These are phyloP conservation scores for Tineola bisselliella DNA, from an alignment of 2,888 invertebrate genomes.

Conservation along the genomic window DNA sequence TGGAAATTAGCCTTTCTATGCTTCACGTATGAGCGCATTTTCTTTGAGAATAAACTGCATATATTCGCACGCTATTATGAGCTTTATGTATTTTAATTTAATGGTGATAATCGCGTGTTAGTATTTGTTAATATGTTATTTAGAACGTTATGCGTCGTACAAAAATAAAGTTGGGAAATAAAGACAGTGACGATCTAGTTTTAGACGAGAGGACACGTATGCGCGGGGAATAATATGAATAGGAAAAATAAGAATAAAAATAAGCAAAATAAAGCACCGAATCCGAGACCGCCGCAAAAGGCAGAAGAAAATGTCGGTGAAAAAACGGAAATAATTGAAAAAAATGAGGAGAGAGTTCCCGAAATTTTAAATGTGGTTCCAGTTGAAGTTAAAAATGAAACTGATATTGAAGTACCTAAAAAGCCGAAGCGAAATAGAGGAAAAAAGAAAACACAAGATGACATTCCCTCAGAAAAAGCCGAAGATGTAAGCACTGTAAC, in stretches of 20 bases:
- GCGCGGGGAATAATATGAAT: constrained; percentile 32
- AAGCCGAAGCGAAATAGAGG: constrained; percentile 57
- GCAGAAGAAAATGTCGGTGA: constrained; percentile 15
- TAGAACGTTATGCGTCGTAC: neutral
- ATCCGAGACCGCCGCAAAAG: constrained; percentile 20
- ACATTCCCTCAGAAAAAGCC: constrained; percentile 15
- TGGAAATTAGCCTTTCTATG: neutral
- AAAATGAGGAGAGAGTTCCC: constrained; percentile 23
- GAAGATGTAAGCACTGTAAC: neutral
- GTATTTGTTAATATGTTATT: neutral
- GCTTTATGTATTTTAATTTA: neutral
- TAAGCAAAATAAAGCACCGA: constrained; percentile 30
- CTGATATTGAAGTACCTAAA: constrained; percentile 37
- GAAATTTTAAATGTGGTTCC: constrained; percentile 27
- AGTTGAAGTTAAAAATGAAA: constrained; percentile 17
- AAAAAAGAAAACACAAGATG: constrained; percentile 47
- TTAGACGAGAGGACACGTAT: constrained; percentile 1
- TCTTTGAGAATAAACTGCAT: neutral
- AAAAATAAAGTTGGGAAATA: neutral
- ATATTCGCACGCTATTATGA: neutral
- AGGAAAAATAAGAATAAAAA: constrained; percentile 49
- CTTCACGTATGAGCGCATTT: neutral
- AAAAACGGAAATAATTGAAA: constrained; percentile 13
- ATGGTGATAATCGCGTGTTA: neutral
- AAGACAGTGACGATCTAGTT: neutral